phyloP scores from a whole-genome alignment of 2,888 invertebrate species.

The Ennomos quercinarius region DNA sequence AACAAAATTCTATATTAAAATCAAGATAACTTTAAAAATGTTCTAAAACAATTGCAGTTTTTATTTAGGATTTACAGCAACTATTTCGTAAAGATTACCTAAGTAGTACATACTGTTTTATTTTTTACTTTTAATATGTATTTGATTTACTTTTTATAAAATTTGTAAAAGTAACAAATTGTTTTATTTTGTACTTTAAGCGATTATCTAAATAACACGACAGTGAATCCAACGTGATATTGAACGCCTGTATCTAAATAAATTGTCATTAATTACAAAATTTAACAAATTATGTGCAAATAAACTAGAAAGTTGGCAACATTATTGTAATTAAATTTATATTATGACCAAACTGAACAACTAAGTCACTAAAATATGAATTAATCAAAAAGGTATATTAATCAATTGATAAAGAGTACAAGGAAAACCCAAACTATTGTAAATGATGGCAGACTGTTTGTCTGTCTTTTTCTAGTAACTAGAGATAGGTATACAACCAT shows the following conservation, averaged over 20 bases:
- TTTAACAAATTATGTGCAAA: slow-evolving; percentile 84
- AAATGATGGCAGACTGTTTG: slow-evolving; percentile 4
- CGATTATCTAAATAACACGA: slow-evolving; percentile 87
- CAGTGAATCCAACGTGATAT: slow-evolving; percentile 78
- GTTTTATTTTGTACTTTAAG: slow-evolving; percentile 88
- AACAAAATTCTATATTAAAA: slow-evolving; percentile 65
- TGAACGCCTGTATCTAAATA: slow-evolving; percentile 79
- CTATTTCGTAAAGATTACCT: slow-evolving; percentile 80
- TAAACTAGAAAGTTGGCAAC: slow-evolving; percentile 84
- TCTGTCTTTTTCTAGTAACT: slow-evolving; percentile 38
- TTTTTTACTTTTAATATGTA: slow-evolving; percentile 71
- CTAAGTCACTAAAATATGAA: slow-evolving; percentile 80
- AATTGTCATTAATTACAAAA: slow-evolving; percentile 80
- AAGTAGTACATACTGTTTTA: slow-evolving; percentile 57
- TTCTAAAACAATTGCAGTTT: slow-evolving; percentile 63
- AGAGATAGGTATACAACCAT: slow-evolving; percentile 61
- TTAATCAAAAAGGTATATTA: slow-evolving; percentile 59
- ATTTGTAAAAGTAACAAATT: slow-evolving; percentile 90
- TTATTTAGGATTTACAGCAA: slow-evolving; percentile 75
- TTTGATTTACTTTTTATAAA: slow-evolving; percentile 85
- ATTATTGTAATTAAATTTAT: slow-evolving; percentile 76
- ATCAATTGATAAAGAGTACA: slow-evolving; percentile 29
- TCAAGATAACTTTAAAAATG: slow-evolving; percentile 54
- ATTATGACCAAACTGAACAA: slow-evolving; percentile 77
- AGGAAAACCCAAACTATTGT: slow-evolving; percentile 58